A percentile compares a stretch with the other conserved stretches of the same genome.
Conservation (phyloP, 2,797 vertebrate genomes). For the Corythornis leucogaster region DNA sequence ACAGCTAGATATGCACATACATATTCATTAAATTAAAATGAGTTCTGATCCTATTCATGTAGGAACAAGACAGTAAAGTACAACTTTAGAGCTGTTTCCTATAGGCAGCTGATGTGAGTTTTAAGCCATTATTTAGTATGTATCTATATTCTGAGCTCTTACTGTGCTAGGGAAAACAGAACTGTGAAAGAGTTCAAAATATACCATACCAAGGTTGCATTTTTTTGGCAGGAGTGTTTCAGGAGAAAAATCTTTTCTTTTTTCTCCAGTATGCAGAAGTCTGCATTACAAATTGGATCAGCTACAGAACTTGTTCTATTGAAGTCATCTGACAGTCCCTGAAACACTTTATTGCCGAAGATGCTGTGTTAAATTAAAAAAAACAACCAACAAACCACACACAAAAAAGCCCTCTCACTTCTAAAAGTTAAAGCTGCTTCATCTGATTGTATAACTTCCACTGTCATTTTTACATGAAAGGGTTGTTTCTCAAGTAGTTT, state of each 20-base stretch:
- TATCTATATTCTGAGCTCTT: slow-evolving; percentile 45
- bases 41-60: neutral
- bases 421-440: slow-evolving; percentile 31
- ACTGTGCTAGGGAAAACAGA: slow-evolving; percentile 24
- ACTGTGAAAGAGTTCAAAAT: slow-evolving; percentile 60
- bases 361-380: slow-evolving; percentile 37
- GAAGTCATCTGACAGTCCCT: slow-evolving; percentile 71
- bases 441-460: slow-evolving; percentile 22
- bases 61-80: neutral
- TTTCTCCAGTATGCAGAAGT: slow-evolving; percentile 62
- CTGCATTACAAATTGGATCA: slow-evolving; percentile 68
- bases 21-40: neutral
- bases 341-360: slow-evolving; percentile 42
- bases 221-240: slow-evolving; percentile 68
- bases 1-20: neutral
- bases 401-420: neutral
- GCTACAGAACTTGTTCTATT: slow-evolving; percentile 71
- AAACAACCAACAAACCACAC: neutral
- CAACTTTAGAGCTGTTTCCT: slow-evolving; percentile 57
- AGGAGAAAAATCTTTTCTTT: slow-evolving; percentile 37
- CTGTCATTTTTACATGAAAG: slow-evolving; percentile 45
- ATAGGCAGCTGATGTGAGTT: neutral
- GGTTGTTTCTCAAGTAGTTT: slow-evolving; percentile 53
- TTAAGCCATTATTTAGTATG: slow-evolving; percentile 28
- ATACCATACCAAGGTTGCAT: slow-evolving; percentile 64